These are phyloP conservation scores for Apamea crenata DNA, from an alignment of 2,888 invertebrate genomes.

Conservation along the genomic window DNA sequence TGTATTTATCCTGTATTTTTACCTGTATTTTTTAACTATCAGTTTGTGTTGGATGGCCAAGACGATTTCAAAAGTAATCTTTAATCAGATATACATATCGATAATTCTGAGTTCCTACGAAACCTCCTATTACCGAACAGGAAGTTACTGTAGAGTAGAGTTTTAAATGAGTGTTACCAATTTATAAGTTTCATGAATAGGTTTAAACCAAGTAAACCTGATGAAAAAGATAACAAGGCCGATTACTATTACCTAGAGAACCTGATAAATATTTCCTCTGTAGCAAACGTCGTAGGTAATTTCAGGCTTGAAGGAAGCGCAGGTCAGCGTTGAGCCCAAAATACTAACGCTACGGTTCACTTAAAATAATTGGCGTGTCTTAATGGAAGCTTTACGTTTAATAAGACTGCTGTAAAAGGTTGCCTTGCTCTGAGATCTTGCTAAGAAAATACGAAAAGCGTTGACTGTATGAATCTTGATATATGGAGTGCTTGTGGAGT, in stretches of 20 bases:
- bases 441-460: not conserved
- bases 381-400: constrained; percentile 45
- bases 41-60: not conserved
- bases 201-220: not conserved
- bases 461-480: not conserved
- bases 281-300: constrained; percentile 40
- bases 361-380: constrained; percentile 55
- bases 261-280: constrained; percentile 3
- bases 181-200: not conserved
- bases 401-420: constrained; percentile 34
- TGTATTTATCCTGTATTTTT: too few species aligned
- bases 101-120: not conserved
- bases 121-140: not conserved
- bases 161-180: not conserved
- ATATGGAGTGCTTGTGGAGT: not conserved
- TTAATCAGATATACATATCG: not conserved
- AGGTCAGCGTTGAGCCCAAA: constrained; percentile 37
- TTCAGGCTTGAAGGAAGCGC: constrained; percentile 37
- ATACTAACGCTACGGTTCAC: constrained; percentile 46
- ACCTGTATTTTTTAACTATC: not conserved
- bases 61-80: not conserved
- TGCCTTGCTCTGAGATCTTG: not conserved
- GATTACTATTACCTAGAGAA: not conserved
- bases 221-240: not conserved
- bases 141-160: not conserved